A percentile compares a stretch with the other conserved stretches of the same genome.
These are phyloP conservation scores for Holothuria scabra DNA, from an alignment of 53 echinoderm and acorn worm genomes.

Conservation along the genomic window DNA sequence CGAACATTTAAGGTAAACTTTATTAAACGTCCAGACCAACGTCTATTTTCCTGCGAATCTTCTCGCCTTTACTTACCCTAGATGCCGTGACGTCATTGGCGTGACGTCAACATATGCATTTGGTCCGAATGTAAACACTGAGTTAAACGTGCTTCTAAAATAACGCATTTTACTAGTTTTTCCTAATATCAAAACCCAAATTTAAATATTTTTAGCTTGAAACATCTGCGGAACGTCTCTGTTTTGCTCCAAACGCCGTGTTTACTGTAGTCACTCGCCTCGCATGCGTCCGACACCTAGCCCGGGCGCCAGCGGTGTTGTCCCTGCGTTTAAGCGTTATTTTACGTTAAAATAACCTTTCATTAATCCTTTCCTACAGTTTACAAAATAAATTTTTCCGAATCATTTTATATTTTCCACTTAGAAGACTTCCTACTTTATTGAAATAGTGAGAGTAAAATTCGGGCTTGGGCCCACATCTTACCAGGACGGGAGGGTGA, in stretches of 20 bases:
- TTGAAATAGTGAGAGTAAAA: conserved; percentile 20
- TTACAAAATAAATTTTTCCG: conserved; percentile 38
- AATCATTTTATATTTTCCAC: conserved; percentile 52
- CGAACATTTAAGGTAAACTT: too few species aligned
- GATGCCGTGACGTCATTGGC: neutral
- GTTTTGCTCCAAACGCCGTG: conserved; percentile 23
- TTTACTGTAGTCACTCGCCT: conserved; percentile 8
- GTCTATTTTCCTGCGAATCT: too few species aligned
- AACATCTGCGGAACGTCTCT: conserved; percentile 27
- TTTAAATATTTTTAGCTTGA: conserved; percentile 11
- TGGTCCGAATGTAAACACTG: conserved; percentile 25
- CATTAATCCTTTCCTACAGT: conserved; percentile 36
- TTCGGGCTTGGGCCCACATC: conserved; percentile 14
- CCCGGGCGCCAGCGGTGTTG: conserved; percentile 36
- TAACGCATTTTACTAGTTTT: neutral
- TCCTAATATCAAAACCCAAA: neutral
- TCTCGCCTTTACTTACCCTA: too few species aligned
- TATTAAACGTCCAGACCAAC: too few species aligned
- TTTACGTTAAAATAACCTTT: conserved; percentile 33
- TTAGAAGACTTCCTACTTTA: conserved; percentile 43
- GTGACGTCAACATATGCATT: conserved; percentile 25
- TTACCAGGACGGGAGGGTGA: conserved; percentile 52
- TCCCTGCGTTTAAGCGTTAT: conserved; percentile 36
- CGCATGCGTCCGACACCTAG: conserved; percentile 27
- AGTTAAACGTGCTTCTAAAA: neutral